Evolutionary conservation across 64 coral and sea anemone species (phyloP).

Genomic region (Catalaphyllia jardinei): DNA sequence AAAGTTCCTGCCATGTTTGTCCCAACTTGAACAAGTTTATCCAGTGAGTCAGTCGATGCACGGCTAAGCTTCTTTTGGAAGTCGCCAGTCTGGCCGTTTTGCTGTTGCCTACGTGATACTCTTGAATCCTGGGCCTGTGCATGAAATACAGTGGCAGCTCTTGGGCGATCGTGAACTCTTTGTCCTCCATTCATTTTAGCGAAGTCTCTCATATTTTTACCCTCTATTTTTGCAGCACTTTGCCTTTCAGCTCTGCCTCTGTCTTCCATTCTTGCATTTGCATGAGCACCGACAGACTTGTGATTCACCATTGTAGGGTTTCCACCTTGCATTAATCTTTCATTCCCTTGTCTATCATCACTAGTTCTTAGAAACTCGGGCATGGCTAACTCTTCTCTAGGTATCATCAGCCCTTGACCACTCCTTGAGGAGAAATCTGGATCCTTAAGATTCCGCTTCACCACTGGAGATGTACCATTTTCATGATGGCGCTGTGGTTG

Average conservation of each 20-base stretch:
- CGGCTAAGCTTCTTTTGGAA: conserved; percentile 1
- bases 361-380: conserved; percentile 59
- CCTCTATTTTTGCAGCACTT: neutral
- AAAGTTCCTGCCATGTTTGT: neutral
- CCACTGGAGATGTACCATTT: conserved; percentile 39
- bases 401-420: conserved; percentile 44
- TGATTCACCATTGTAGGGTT: neutral
- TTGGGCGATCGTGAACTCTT: neutral
- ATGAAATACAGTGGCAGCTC: neutral
- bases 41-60: neutral
- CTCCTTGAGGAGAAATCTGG: conserved; percentile 37
- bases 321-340: neutral
- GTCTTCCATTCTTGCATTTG: neutral
- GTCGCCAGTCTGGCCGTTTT: neutral
- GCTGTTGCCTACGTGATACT: neutral
- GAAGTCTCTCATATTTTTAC: conserved; percentile 7
- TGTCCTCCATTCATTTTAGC: conserved; percentile 25
- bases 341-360: neutral
- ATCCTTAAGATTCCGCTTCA: conserved; percentile 47
- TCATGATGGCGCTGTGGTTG: conserved; percentile 17
- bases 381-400: conserved; percentile 45
- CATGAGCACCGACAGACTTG: neutral
- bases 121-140: conserved; percentile 10
- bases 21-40: neutral
- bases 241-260: neutral